phyloP scores from a whole-genome alignment of 2,113 vertebrate species.

The Aramus guarauna region DNA sequence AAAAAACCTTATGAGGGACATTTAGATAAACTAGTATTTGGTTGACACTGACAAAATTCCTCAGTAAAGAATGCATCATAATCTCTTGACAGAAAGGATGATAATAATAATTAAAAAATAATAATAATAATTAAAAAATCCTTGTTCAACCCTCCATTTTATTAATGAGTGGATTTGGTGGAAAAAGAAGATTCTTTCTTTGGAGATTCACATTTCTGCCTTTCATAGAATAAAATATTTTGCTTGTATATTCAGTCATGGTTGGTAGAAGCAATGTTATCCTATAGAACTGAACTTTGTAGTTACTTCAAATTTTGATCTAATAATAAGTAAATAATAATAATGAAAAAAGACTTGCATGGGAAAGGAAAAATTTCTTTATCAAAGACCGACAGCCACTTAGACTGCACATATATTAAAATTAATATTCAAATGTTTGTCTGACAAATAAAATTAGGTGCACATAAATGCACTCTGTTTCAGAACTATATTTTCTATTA shows the following conservation, averaged over 20 bases:
- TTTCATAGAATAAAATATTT: background rate
- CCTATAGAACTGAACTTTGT: background rate
- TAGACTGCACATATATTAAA: background rate
- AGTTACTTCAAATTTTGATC: background rate
- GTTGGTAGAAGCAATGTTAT: background rate
- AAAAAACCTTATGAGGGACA: background rate
- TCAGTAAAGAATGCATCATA: background rate
- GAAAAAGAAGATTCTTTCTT: background rate
- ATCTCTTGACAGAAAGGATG: background rate
- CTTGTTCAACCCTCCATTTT: background rate
- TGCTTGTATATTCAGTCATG: background rate
- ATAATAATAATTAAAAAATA: background rate
- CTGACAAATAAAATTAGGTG: background rate
- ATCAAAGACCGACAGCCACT: background rate
- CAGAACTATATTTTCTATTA: background rate
- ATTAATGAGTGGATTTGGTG: background rate
- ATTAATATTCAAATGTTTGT: background rate
- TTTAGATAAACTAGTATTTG: background rate
- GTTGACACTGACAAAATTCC: background rate
- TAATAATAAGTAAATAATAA: background rate
- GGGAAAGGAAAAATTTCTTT: background rate
- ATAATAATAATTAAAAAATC: background rate
- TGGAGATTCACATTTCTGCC: background rate
- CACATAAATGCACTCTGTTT: background rate
- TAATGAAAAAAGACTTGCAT: background rate